phyloP scores from a whole-genome alignment of 2,888 invertebrate genomes.

The Agapostemon virescens region DNA sequence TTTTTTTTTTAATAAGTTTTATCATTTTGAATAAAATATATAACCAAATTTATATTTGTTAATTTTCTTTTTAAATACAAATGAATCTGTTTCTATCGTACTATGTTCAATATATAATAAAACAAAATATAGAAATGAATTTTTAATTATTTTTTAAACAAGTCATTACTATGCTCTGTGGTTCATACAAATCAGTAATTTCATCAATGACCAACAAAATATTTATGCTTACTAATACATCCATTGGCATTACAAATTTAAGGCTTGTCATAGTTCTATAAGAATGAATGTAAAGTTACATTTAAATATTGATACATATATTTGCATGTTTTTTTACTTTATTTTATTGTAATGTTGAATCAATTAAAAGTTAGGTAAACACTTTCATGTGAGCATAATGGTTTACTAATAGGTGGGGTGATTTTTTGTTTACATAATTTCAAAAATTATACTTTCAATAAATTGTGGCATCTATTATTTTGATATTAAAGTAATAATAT shows the following conservation, averaged over 20 bases:
- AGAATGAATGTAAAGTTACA: not conserved
- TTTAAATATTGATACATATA: not conserved
- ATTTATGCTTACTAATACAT: not conserved
- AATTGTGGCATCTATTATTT: not conserved
- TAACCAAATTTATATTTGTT: not conserved
- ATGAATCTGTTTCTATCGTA: not conserved
- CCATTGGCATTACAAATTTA: not conserved
- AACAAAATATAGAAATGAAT: not conserved
- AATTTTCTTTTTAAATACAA: not conserved
- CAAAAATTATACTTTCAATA: not conserved
- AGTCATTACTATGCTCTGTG: conserved; percentile 1
- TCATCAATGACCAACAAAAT: not conserved
- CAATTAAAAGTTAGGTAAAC: not conserved
- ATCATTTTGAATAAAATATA: conserved; percentile 1
- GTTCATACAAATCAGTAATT: conserved; percentile 6
- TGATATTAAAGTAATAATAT: conserved; percentile 3
- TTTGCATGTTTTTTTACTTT: not conserved
- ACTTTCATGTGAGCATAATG: not conserved
- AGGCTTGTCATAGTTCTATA: not conserved
- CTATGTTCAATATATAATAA: not conserved
- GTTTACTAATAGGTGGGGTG: not conserved
- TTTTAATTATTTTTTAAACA: conserved; percentile 1
- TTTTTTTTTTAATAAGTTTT: conserved; percentile 37
- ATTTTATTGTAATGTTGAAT: not conserved
- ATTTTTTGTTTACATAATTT: not conserved